Conservation (phyloP, 1,140 invertebrate species). For the Anadara kagoshimensis region DNA sequence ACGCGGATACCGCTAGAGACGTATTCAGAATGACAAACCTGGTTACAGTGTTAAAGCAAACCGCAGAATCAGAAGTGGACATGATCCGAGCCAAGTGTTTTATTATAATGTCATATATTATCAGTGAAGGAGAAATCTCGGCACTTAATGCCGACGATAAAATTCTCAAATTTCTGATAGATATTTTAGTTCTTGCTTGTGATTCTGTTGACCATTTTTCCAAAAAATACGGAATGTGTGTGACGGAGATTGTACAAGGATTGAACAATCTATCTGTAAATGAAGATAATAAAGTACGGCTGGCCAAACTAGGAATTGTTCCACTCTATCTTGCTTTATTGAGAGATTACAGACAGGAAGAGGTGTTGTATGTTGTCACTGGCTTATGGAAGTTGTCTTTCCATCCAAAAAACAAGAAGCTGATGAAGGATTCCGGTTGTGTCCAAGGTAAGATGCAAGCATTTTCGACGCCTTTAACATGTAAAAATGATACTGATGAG, state of each 20-base stretch:
- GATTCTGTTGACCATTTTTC: constrained; percentile 17
- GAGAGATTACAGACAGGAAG: constrained; percentile 2
- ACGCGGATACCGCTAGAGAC: constrained; percentile 1
- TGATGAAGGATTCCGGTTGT: neutral
- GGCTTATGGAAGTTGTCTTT: constrained; percentile 31
- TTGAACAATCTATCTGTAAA: constrained; percentile 19
- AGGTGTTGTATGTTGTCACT: neutral
- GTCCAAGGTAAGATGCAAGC: neutral
- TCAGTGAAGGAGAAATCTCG: constrained; percentile 19
- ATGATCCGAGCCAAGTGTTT: constrained; percentile 29
- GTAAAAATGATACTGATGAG: no score
- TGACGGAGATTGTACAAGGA: constrained; percentile 17
- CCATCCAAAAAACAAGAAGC: constrained; percentile 5
- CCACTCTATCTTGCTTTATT: constrained; percentile 12
- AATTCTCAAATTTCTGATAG: constrained; percentile 14
- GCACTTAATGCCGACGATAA: constrained; percentile 1
- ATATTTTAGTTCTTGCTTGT: constrained; percentile 22
- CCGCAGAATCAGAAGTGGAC: constrained; percentile 11
- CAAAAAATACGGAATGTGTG: constrained; percentile 23
- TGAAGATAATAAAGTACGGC: constrained; percentile 26
- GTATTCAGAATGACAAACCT: neutral
- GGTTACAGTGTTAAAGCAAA: neutral
- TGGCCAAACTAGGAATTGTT: constrained; percentile 2
- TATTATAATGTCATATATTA: constrained; percentile 28
- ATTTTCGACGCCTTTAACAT: no score